Evolutionary conservation across 2,113 vertebrate species (phyloP).

Genomic region (Bujurquina vittata): DNA sequence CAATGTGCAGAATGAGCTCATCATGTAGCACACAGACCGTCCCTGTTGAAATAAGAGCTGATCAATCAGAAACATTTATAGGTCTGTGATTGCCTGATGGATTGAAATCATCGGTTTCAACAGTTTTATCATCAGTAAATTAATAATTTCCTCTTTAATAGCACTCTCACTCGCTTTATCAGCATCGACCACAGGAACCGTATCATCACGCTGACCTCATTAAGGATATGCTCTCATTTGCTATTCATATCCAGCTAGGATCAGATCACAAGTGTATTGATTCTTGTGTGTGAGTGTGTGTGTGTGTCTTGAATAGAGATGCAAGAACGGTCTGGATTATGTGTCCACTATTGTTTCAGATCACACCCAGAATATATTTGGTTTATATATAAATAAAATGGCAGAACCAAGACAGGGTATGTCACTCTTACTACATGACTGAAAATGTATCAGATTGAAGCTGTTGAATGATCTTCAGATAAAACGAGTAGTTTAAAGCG

Average conservation of each 20-base stretch:
- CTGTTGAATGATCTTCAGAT: not conserved
- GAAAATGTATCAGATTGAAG: not conserved
- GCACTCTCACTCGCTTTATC: not conserved
- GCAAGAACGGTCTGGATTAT: not conserved
- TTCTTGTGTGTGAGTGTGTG: not conserved
- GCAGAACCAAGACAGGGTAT: accelerated
- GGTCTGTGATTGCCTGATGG: accelerated
- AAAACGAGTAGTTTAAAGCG: too few relatives aligned
- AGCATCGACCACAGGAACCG: not conserved
- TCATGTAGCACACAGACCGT: not conserved
- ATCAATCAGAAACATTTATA: slow-evolving; percentile 13
- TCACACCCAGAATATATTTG: not conserved
- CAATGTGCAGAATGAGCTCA: not conserved
- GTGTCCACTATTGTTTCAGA: not conserved
- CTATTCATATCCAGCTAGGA: slow-evolving; percentile 11
- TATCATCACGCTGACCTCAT: not conserved
- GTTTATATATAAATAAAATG: accelerated
- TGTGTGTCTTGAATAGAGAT: not conserved
- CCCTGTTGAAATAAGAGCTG: not conserved
- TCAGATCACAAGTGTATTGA: slow-evolving; percentile 30
- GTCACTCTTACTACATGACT: accelerated
- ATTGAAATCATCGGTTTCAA: not conserved
- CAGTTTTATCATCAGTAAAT: not conserved
- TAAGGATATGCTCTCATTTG: not conserved
- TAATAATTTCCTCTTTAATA: not conserved